A percentile compares a stretch with the other conserved stretches of the same genome.
phyloP scores from a whole-genome alignment of 1,140 invertebrate genomes.

The Radopholus similis region DNA sequence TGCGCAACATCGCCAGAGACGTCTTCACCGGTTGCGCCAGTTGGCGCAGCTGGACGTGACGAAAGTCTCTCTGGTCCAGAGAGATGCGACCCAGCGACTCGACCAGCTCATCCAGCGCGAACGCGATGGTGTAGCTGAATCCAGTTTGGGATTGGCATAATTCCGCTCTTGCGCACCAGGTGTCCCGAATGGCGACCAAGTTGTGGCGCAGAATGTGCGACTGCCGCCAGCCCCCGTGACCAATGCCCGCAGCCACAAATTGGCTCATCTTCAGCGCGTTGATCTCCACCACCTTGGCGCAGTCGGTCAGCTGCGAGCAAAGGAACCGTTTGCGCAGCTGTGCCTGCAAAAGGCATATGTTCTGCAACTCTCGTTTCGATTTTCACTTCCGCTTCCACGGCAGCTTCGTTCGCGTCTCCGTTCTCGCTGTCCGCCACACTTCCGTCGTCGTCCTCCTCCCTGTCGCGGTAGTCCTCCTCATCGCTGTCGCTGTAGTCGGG shows the following conservation, averaged over 20 bases:
- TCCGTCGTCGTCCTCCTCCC: neutral
- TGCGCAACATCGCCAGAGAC: slow-evolving; percentile 6
- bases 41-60: neutral
- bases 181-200: slow-evolving; percentile 34
- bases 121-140: slow-evolving; percentile 24
- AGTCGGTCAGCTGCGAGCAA: slow-evolving; percentile 37
- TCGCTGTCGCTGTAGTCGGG: slow-evolving; percentile 19
- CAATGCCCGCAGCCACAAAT: slow-evolving; percentile 19
- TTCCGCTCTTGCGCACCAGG: slow-evolving; percentile 2
- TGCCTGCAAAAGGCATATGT: slow-evolving; percentile 5
- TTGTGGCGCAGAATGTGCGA: slow-evolving; percentile 31
- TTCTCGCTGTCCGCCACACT: slow-evolving; percentile 12
- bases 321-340: slow-evolving; percentile 35
- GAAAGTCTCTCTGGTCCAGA: slow-evolving; percentile 16
- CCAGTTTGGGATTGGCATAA: neutral
- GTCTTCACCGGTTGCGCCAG: neutral
- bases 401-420: neutral
- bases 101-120: slow-evolving; percentile 34
- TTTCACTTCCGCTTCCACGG: slow-evolving; percentile 9
- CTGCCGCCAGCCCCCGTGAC: slow-evolving; percentile 21
- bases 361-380: neutral
- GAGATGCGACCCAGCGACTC: slow-evolving; percentile 34
- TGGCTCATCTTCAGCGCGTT: slow-evolving; percentile 33
- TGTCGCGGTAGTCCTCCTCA: neutral
- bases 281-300: slow-evolving; percentile 37